Evolutionary conservation across 1,140 invertebrate species (phyloP).

Genomic region (Drosophila eugracilis): DNA sequence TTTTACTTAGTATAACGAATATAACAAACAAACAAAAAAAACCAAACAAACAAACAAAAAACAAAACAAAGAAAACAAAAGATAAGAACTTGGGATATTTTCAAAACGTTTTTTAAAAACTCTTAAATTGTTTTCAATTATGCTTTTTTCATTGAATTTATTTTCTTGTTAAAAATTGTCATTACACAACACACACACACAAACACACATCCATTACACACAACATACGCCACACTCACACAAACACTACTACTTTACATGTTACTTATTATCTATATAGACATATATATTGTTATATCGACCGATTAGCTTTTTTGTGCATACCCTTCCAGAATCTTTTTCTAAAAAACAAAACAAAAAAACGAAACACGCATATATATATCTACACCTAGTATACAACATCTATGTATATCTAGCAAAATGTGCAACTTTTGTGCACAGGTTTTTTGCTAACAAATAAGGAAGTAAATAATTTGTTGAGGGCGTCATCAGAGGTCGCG

Average conservation of each 20-base stretch:
- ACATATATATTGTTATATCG: constrained; percentile 76
- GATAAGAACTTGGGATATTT: constrained; percentile 44
- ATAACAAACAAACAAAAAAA: constrained; percentile 21
- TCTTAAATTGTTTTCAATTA: constrained; percentile 51
- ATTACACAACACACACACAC: constrained; percentile 22
- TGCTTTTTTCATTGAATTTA: constrained; percentile 41
- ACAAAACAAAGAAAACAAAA: constrained; percentile 13
- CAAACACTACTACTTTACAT: constrained; percentile 52
- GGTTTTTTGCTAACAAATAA: constrained; percentile 25
- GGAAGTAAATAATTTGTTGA: constrained; percentile 42
- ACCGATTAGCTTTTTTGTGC: constrained; percentile 78
- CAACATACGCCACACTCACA: constrained; percentile 19
- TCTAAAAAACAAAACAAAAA: constrained; percentile 40
- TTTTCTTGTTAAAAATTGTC: constrained; percentile 70
- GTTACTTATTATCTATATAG: constrained; percentile 80
- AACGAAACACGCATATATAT: constrained; percentile 59
- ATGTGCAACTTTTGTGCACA: constrained; percentile 69
- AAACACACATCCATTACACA: constrained; percentile 21
- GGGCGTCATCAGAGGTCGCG: constrained; percentile 24
- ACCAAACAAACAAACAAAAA: constrained; percentile 19
- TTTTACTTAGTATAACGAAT: constrained; percentile 51
- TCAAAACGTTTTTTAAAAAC: constrained; percentile 39
- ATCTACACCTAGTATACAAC: constrained; percentile 30
- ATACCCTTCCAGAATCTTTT: constrained; percentile 75
- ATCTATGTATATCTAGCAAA: constrained; percentile 46